Evolutionary conservation across 2,888 invertebrate genomes (phyloP), one percentile per base, ranked within the genome.

Genomic region (Acanthopleura granulata): DNA sequence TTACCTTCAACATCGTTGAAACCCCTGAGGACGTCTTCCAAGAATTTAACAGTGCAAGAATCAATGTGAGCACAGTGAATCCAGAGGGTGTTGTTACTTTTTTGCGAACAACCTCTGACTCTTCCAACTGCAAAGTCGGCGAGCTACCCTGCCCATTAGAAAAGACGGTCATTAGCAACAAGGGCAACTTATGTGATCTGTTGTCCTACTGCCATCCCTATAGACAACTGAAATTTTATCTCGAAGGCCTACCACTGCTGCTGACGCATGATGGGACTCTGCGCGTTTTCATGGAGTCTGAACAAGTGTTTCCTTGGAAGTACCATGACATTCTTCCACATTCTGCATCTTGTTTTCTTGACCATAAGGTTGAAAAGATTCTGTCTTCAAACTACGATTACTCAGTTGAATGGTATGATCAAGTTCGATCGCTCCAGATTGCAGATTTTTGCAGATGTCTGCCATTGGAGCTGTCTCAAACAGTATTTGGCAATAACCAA

Each of bases 161-260:
- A 40, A 40, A 1, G 14, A 71, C 76, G 11, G 12, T 49, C 0
- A 71, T 74, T 27, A 16, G 61, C 27, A 29, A 27, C 40, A 27
- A 75, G 6, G 25, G n/a, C 18, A 74, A 50, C 15, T 61, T 76
- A 9, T 29, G 69, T 6, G 51, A 62, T 40, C 74, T 86, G 49
- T 25, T 85, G 9, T 62, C 71, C 4, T 85, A 79, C 75, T 83
- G 82, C 73, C 50, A 78, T n/a, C 69, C 62, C 71, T 70, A 73
- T n/a, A 49, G 69, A 16, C 29, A 70, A 27, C 78, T 81, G 72
- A 57, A 74, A 12, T 15, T 75, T 25, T 74, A 77, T n/a, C 51
- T 86, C 40, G 40, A 76, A 22, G 78, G 82, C 0, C 57, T 83
- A 61, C 86, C 86, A 11, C 75, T 86, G 22, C 75, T 84, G 40